Percentiles rank a stretch among this genome's conserved stretches.
phyloP scores from a whole-genome alignment of 2,888 invertebrate genomes.

The Cephus pulcher region DNA sequence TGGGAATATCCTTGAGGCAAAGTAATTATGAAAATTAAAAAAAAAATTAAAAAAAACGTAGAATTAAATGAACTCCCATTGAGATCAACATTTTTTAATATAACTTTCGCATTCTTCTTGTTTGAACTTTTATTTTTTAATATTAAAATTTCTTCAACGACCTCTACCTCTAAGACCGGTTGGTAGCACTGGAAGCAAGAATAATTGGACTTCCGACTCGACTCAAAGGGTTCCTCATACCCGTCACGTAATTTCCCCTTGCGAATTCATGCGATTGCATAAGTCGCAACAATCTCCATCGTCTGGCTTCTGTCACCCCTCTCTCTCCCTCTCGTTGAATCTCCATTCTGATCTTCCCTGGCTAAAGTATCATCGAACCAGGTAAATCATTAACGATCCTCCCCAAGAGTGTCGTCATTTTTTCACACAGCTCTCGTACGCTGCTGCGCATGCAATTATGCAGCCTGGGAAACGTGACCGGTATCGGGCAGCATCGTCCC shows the following conservation, averaged over 20 bases:
- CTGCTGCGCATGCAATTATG: constrained; percentile 35
- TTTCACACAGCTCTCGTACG: constrained; percentile 15
- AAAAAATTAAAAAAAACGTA: background rate
- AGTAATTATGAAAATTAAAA: background rate
- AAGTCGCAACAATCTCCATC: background rate
- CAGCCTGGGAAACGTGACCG: constrained; percentile 21
- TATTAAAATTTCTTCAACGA: background rate
- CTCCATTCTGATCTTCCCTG: background rate
- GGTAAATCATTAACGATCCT: constrained; percentile 8
- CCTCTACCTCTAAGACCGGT: background rate
- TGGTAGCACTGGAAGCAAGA: background rate
- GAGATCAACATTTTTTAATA: background rate
- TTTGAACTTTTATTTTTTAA: background rate
- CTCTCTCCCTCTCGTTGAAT: background rate
- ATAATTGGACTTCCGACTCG: background rate
- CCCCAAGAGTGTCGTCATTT: constrained; percentile 8
- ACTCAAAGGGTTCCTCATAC: background rate
- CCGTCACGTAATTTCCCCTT: constrained; percentile 39
- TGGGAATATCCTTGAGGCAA: background rate
- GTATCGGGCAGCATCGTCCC: constrained; percentile 9
- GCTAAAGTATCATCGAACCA: background rate
- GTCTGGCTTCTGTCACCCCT: background rate
- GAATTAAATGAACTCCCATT: background rate
- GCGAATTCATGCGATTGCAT: constrained; percentile 1
- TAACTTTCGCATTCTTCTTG: background rate